Conservation (phyloP, 2,797 vertebrate species). For the Eulemur coronatus region DNA sequence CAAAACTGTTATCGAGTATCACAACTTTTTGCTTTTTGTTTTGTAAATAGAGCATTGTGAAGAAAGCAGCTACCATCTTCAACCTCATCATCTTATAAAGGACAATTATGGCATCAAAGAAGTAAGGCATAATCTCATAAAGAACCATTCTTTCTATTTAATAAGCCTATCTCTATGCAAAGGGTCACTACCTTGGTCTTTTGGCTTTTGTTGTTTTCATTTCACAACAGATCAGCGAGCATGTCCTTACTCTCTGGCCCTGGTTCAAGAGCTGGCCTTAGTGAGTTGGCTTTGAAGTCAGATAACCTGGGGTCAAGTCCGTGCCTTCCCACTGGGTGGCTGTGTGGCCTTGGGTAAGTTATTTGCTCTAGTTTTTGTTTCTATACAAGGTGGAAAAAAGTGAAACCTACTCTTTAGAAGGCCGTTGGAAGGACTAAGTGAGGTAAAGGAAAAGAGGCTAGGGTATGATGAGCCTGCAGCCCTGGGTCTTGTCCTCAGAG, state of each 20-base stretch:
- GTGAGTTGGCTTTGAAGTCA: background rate
- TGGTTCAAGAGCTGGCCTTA: background rate
- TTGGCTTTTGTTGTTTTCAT: background rate
- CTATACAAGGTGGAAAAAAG: background rate
- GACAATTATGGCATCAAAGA: background rate
- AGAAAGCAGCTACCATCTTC: conserved; percentile 3
- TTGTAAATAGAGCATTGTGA: background rate
- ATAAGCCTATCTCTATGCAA: background rate
- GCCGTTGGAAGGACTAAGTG: background rate
- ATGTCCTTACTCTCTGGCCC: background rate
- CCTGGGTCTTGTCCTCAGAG: background rate
- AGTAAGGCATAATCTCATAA: background rate
- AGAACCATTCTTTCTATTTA: background rate
- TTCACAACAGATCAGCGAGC: background rate
- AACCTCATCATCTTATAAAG: background rate
- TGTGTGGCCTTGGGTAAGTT: background rate
- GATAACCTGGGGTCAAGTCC: background rate
- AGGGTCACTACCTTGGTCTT: background rate
- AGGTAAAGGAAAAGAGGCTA: background rate
- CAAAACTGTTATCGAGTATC: background rate
- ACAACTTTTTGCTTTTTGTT: background rate
- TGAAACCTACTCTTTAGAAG: background rate
- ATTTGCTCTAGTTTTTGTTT: background rate
- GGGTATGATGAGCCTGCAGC: background rate
- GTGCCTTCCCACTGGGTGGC: background rate